A percentile compares a stretch with the other conserved stretches of the same genome.
Evolutionary conservation across 2,888 invertebrate species (phyloP).

Genomic region (Melieria crassipennis): DNA sequence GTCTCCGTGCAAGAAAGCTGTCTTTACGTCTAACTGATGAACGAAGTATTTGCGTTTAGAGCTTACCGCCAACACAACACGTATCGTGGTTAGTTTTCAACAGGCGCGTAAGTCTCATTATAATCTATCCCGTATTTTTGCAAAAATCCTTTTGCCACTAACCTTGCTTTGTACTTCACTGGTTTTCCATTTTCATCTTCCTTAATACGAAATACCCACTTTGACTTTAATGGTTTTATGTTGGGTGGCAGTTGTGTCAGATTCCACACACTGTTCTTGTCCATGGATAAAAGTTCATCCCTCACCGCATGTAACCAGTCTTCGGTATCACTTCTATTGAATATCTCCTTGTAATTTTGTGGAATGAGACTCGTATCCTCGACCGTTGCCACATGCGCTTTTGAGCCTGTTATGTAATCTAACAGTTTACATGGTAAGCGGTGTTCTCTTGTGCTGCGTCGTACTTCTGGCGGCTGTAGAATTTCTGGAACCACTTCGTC

Average conservation of each 20-base stretch:
- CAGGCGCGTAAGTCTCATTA: constrained; percentile 34
- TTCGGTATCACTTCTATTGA: too few relatives aligned
- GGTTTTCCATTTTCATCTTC: constrained; percentile 27
- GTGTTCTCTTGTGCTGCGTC: constrained; percentile 13
- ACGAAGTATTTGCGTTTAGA: constrained; percentile 14
- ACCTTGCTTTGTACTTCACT: constrained; percentile 7
- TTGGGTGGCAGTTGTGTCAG: not conserved
- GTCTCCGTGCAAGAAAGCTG: constrained; percentile 32
- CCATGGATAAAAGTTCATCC: not conserved
- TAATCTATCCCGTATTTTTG: constrained; percentile 35
- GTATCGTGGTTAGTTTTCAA: constrained; percentile 34
- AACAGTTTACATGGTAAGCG: constrained; percentile 11
- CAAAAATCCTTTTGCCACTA: constrained; percentile 35
- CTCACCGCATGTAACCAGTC: too few relatives aligned
- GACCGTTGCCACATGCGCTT: not conserved
- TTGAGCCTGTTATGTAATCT: constrained; percentile 1
- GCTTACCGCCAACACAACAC: constrained; percentile 29
- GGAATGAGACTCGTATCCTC: not conserved
- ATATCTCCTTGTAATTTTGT: not conserved
- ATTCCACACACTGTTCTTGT: constrained; percentile 20
- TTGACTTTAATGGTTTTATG: constrained; percentile 21
- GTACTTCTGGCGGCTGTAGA: not conserved
- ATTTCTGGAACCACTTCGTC: not conserved
- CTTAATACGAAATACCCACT: constrained; percentile 34
- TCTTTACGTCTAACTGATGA: constrained; percentile 33